Base-by-base conservation (phyloP, 1,140 invertebrate genomes). In the Hyles vespertilio region DNA sequence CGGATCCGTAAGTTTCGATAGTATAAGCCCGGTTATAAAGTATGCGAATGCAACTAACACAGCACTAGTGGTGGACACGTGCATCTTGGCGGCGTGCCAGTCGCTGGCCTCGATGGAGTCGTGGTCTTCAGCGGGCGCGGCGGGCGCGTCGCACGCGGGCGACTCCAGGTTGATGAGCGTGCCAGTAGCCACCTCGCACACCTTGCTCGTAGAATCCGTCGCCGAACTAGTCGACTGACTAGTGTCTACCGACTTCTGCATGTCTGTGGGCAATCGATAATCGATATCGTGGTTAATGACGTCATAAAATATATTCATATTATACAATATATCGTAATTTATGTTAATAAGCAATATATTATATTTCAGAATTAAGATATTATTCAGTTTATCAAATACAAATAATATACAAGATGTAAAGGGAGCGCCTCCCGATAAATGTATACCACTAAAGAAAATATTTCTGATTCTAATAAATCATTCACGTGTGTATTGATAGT, bases 81-180 rank as follows among this genome's bases (percentile, higher is more conserved):
- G 78, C 81, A 88, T 83, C 58, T 69, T 72, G 2, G 79, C 34
- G n/a, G 53, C 67, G 32, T 82, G 79, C 75, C 75, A 85, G 7
- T 84, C 81, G 50, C 74, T 77, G 10, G 84, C 66, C 58, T 89
- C 87, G 32, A 89, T 87, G 5, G 84, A 89, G 55, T 89, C 86
- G 3, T 81, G 67, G 65, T 87, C 84, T 56, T 89, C 84, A 33
- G 79, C 79, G 0, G 67, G 52, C 2, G 58, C 62, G 34, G 60
- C 57, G 0, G 62, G 45, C 6, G 58, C 48, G 36, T 46, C 63
- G 44, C 43, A 46, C 54, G 50, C 73, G 0, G 84, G 83, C 4
- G 84, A 82, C 67, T 84, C 84, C 59, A 87, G 60, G 61, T 87
- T 86, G 46, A 89, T 84, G 5, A 84, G 66, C 1, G 83, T 84